Evolutionary conservation across 2,888 invertebrate genomes (phyloP).

Genomic region (Drosophila fungiperda): DNA sequence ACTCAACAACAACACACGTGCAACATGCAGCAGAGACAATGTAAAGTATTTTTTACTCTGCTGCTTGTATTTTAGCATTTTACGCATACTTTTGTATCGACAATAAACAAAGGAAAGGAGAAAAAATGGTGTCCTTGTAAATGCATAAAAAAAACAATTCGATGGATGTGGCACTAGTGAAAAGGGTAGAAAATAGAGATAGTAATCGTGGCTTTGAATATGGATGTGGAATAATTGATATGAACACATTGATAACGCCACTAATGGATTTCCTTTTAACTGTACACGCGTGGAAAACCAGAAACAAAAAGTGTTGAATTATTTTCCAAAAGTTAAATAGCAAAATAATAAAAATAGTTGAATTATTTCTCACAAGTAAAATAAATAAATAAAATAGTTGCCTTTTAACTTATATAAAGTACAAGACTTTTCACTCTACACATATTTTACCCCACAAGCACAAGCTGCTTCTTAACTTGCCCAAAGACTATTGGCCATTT

Average conservation of each 20-base stretch:
- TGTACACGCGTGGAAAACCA: background rate
- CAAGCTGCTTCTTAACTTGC: conserved; percentile 29
- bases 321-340: background rate
- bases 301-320: background rate
- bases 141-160: background rate
- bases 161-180: background rate
- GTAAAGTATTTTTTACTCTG: conserved; percentile 17
- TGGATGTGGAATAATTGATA: conserved; percentile 4
- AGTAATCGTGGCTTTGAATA: background rate
- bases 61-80: conserved; percentile 14
- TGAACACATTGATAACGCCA: conserved; percentile 8
- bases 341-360: background rate
- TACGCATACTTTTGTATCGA: conserved; percentile 13
- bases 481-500: conserved; percentile 17
- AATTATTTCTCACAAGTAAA: background rate
- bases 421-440: background rate
- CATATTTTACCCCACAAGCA: background rate
- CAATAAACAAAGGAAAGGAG: background rate
- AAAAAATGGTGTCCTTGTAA: conserved; percentile 8
- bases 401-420: background rate
- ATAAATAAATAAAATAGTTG: background rate
- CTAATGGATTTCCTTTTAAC: conserved; percentile 20
- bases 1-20: conserved; percentile 8
- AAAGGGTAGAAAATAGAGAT: conserved; percentile 4
- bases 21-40: conserved; percentile 12